phyloP scores from a whole-genome alignment of 2,797 vertebrate genomes.

The Lepilemur ruficaudatus region DNA sequence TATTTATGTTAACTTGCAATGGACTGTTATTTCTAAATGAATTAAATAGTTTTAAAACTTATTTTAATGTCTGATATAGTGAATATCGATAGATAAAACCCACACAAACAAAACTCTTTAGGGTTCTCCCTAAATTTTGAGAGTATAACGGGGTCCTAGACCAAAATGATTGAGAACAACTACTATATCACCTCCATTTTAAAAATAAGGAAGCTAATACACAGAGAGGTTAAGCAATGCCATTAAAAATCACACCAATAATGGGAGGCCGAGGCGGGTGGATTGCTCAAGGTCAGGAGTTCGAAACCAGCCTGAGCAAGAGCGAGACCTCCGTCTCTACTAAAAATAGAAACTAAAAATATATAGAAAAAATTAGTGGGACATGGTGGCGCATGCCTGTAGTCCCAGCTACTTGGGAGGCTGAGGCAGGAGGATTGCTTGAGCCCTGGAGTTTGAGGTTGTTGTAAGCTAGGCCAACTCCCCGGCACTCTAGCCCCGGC shows the following conservation, averaged over 20 bases:
- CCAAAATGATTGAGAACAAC: neutral
- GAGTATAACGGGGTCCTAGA: neutral
- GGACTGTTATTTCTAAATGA: neutral
- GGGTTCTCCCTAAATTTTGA: neutral
- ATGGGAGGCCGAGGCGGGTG: too few species aligned
- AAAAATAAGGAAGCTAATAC: neutral
- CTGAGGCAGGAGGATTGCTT: too few species aligned
- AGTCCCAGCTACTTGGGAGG: too few species aligned
- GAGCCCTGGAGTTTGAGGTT: too few species aligned
- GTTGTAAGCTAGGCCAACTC: too few species aligned
- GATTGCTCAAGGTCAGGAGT: too few species aligned
- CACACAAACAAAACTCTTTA: neutral
- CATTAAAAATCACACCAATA: neutral
- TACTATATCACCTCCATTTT: neutral
- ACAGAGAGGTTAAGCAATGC: neutral
- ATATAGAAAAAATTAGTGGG: too few species aligned
- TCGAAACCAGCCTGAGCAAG: too few species aligned
- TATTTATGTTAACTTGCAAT: neutral
- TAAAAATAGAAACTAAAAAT: too few species aligned
- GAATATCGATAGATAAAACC: neutral
- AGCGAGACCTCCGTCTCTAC: too few species aligned
- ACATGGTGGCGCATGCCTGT: too few species aligned
- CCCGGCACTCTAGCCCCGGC: too few species aligned
- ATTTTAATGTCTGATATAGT: conserved; percentile 3
- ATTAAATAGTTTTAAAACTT: neutral